phyloP scores from a whole-genome alignment of 2,888 invertebrate genomes.

The Pristionchus fissidentatus region DNA sequence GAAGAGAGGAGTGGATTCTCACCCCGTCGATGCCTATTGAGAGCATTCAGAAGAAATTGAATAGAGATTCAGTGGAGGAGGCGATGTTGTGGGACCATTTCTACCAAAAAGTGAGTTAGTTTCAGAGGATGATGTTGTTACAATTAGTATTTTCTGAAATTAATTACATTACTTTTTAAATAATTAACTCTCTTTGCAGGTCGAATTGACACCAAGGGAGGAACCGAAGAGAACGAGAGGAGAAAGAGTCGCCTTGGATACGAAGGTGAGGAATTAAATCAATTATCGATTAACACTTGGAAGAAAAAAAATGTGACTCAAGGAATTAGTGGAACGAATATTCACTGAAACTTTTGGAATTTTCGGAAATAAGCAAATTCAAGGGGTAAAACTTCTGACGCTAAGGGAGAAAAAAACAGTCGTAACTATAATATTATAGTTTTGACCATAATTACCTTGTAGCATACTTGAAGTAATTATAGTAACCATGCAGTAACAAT shows the following conservation, averaged over 20 bases:
- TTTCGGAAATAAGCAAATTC: background rate
- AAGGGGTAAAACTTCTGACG: no score
- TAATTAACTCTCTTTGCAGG: background rate
- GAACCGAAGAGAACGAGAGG: background rate
- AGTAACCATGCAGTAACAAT: background rate
- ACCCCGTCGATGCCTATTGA: background rate
- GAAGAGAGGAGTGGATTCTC: background rate
- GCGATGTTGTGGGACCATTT: slow-evolving; percentile 58
- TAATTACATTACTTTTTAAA: no score
- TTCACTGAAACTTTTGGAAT: background rate
- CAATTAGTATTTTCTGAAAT: background rate
- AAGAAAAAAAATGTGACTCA: no score
- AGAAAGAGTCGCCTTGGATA: slow-evolving; percentile 38
- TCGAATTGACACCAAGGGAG: background rate
- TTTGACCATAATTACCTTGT: no score
- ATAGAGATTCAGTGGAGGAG: slow-evolving; percentile 25
- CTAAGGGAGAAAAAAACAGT: no score
- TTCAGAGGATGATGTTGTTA: background rate
- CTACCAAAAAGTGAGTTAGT: slow-evolving; percentile 56
- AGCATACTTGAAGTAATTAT: no score
- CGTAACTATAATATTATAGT: no score
- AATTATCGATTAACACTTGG: background rate
- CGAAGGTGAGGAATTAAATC: background rate
- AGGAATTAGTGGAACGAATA: no score
- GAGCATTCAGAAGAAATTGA: background rate